These are phyloP conservation scores for Tachystola acroxantha DNA, from an alignment of 2,888 invertebrate genomes.

Conservation along the genomic window DNA sequence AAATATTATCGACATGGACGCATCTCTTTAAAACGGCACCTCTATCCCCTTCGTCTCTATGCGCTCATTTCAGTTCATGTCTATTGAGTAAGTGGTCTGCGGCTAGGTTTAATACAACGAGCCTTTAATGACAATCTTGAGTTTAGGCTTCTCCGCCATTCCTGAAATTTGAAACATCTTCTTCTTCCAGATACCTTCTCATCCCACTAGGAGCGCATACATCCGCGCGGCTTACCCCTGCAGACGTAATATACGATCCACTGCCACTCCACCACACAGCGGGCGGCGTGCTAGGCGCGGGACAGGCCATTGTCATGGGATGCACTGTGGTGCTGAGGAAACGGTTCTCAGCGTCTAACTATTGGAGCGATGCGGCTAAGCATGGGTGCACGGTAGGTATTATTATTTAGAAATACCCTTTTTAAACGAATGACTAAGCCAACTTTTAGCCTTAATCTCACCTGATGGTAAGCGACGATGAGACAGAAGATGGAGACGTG, in stretches of 20 bases:
- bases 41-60: no score
- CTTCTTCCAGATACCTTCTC: conserved; percentile 81
- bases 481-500: no score
- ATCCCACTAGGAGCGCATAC: conserved; percentile 81
- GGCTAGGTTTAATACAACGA: no score
- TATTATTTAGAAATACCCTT: not conserved
- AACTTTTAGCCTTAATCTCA: no score
- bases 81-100: no score
- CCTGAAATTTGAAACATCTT: no score
- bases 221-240: conserved; percentile 77
- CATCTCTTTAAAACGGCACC: no score
- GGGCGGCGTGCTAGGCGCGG: conserved; percentile 91
- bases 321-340: conserved; percentile 88
- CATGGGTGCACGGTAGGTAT: conserved; percentile 91
- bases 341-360: conserved; percentile 96
- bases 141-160: no score
- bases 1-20: no score
- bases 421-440: not conserved
- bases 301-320: conserved; percentile 86
- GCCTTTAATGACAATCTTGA: no score
- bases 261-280: conserved; percentile 97
- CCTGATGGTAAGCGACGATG: no score
- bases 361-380: conserved; percentile 94
- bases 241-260: conserved; percentile 91
- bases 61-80: no score